Conservation (phyloP, 1,140 invertebrate genomes). For the Asobara japonica region DNA sequence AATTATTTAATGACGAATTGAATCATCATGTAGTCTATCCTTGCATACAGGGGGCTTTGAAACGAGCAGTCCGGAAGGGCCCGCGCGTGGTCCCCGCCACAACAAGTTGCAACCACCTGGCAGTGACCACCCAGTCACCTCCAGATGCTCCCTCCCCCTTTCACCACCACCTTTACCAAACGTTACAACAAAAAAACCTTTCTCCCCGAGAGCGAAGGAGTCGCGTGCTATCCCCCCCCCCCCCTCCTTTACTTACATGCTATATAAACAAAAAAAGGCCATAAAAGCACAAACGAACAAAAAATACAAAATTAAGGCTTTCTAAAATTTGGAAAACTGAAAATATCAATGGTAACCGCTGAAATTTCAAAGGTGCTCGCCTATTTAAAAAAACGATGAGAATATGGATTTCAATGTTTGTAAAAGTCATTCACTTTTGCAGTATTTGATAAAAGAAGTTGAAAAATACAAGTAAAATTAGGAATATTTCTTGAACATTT, state of each 20-base stretch:
- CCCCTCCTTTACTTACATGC: too few species aligned
- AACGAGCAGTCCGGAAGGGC: conserved; percentile 28
- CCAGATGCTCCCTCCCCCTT: conserved; percentile 55
- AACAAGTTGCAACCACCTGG: conserved; percentile 62
- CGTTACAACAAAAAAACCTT: conserved; percentile 17
- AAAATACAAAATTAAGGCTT: too few species aligned
- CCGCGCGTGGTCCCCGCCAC: conserved; percentile 46
- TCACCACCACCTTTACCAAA: conserved; percentile 28
- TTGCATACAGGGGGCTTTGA: conserved; percentile 14
- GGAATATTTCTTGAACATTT: neutral
- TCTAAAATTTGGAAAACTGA: too few species aligned
- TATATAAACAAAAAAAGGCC: neutral
- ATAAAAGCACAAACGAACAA: neutral
- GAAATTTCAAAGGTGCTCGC: too few species aligned
- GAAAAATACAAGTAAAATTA: too few species aligned
- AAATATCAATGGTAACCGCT: too few species aligned
- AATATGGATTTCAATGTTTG: too few species aligned
- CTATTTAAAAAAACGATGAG: too few species aligned
- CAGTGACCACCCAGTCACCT: conserved; percentile 51
- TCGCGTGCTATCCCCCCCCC: neutral
- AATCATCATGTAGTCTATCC: neutral
- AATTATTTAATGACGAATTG: neutral
- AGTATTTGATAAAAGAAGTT: too few species aligned
- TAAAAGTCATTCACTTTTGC: too few species aligned
- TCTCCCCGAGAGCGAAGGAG: neutral